These are phyloP conservation scores for Squalus acanthias DNA, from an alignment of 2,797 vertebrate genomes.

Conservation along the genomic window DNA sequence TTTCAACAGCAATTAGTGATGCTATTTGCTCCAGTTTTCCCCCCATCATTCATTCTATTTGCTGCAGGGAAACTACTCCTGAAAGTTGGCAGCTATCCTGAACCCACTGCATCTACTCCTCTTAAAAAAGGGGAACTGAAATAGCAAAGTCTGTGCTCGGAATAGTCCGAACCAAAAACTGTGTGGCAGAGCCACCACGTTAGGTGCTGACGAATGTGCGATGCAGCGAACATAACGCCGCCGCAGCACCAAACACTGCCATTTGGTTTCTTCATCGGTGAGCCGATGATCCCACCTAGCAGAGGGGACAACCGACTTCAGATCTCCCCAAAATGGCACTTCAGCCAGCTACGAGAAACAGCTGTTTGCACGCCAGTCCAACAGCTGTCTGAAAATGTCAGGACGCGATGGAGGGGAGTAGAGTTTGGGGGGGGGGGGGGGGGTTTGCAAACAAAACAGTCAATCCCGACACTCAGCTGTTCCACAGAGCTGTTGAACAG, in stretches of 20 bases:
- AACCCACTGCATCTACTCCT: background rate
- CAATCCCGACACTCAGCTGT: background rate
- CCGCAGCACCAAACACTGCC: background rate
- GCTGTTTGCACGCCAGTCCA: background rate
- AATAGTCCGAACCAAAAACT: background rate
- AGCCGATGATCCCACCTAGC: background rate
- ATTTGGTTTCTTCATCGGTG: background rate
- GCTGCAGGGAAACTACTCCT: background rate
- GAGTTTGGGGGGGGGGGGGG: too few species aligned
- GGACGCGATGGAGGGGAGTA: background rate
- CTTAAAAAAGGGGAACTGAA: background rate
- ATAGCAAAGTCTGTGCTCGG: background rate
- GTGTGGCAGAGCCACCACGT: background rate
- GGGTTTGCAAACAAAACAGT: background rate
- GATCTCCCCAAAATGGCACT: background rate
- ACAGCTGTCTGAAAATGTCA: background rate
- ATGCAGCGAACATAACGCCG: background rate
- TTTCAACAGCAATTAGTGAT: too few species aligned
- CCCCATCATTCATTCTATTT: background rate
- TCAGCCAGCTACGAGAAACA: background rate
- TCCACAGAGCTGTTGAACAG: background rate
- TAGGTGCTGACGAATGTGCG: background rate
- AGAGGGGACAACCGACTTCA: background rate
- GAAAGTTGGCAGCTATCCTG: background rate
- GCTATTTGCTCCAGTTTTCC: background rate